Evolutionary conservation across 2,888 invertebrate species (phyloP).

Genomic region (Cataglyphis albicans): DNA sequence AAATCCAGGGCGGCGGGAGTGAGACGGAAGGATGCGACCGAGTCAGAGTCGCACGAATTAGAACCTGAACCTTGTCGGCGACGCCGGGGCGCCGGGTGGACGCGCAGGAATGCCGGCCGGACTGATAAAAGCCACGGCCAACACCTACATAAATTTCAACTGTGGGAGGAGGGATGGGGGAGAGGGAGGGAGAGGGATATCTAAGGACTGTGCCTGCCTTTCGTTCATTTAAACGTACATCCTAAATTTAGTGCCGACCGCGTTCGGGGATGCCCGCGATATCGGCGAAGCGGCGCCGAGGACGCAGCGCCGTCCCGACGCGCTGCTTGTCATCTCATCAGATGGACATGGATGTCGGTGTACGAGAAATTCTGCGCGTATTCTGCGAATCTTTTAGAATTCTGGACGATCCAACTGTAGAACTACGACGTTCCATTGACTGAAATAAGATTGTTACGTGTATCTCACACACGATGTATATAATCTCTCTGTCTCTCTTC

Average conservation of each 20-base stretch:
- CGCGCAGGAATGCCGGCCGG: constrained; percentile 84
- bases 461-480: not conserved
- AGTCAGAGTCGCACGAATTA: constrained; percentile 82
- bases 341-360: constrained; percentile 1
- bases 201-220: constrained; percentile 79
- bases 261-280: constrained; percentile 57
- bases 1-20: constrained; percentile 1
- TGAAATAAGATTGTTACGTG: not conserved
- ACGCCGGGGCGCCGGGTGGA: constrained; percentile 84
- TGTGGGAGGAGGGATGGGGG: not conserved
- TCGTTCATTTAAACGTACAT: constrained; percentile 84
- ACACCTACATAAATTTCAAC: constrained; percentile 86
- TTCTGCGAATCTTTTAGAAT: not conserved
- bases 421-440: not conserved
- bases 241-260: constrained; percentile 82
- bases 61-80: constrained; percentile 85
- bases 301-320: constrained; percentile 34
- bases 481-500: too few relatives aligned
- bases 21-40: constrained; percentile 48
- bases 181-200: constrained; percentile 74
- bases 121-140: constrained; percentile 85
- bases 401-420: not conserved
- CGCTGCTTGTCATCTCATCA: constrained; percentile 28
- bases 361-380: not conserved
- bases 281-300: constrained; percentile 55